These are phyloP conservation scores for Phymatocera aterrima DNA, from an alignment of 2,888 invertebrate genomes.

Conservation along the genomic window DNA sequence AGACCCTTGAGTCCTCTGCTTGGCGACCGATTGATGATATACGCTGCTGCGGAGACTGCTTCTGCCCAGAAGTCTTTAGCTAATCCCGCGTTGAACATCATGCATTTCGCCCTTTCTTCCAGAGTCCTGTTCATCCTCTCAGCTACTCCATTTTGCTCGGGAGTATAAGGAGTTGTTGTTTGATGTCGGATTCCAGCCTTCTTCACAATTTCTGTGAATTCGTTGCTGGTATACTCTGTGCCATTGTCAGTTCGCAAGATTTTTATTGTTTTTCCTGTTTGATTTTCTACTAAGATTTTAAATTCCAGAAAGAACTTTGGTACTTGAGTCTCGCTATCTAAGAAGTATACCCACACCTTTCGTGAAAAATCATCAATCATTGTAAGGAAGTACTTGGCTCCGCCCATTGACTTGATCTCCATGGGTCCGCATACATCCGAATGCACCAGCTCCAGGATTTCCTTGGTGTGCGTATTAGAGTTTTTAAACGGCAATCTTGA, in stretches of 20 bases:
- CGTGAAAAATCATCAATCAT: constrained; percentile 63
- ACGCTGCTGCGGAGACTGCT: constrained; percentile 55
- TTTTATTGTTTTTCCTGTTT: constrained; percentile 56
- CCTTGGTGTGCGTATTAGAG: constrained; percentile 20
- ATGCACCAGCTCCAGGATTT: constrained; percentile 55
- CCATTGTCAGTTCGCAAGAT: constrained; percentile 58
- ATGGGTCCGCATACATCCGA: constrained; percentile 60
- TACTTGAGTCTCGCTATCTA: constrained; percentile 59
- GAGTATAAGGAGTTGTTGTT: constrained; percentile 59
- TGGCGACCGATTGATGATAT: constrained; percentile 58
- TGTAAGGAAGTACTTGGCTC: constrained; percentile 52
- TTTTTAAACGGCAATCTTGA: constrained; percentile 53
- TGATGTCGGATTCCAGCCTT: constrained; percentile 57
- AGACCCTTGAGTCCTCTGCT: constrained; percentile 50
- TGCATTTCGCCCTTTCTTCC: constrained; percentile 67
- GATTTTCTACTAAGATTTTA: constrained; percentile 56
- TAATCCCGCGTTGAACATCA: constrained; percentile 62
- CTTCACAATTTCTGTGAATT: constrained; percentile 55
- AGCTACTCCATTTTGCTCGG: constrained; percentile 61
- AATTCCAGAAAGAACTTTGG: constrained; percentile 54
- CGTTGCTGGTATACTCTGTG: constrained; percentile 56
- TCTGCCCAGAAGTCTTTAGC: constrained; percentile 67
- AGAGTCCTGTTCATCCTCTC: constrained; percentile 61
- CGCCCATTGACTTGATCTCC: constrained; percentile 55
- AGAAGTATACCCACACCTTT: constrained; percentile 52